Conservation (phyloP, 2,113 vertebrate species). For the Oncorhynchus masou region DNA sequence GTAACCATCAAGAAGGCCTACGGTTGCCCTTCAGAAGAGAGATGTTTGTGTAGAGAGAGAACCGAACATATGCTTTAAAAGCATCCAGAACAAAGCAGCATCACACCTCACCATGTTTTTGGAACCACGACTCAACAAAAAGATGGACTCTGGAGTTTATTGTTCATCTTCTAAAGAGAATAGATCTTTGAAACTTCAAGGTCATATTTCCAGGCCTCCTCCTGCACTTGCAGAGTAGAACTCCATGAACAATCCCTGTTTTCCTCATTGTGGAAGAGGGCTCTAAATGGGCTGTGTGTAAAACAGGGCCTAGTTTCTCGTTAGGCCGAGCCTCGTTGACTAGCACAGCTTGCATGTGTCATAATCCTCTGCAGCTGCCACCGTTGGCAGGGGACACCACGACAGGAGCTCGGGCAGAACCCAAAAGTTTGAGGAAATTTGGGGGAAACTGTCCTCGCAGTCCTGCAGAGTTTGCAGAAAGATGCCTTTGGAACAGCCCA, state of each 20-base stretch:
- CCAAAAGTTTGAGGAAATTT: constrained; percentile 37
- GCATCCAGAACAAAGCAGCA: background rate
- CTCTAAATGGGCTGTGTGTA: constrained; percentile 37
- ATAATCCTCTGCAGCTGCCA: constrained; percentile 65
- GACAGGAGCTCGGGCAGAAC: constrained; percentile 41
- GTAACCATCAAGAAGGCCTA: too few species aligned
- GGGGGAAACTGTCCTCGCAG: constrained; percentile 13
- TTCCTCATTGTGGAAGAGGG: background rate
- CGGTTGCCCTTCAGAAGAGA: too few species aligned
- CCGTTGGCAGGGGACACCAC: constrained; percentile 43
- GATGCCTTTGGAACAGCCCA: constrained; percentile 17
- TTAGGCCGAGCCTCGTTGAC: constrained; percentile 56
- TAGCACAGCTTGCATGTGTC: constrained; percentile 59
- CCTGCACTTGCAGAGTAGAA: background rate
- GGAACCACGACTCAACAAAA: constrained; percentile 1
- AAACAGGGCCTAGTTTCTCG: constrained; percentile 45
- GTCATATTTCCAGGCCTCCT: background rate
- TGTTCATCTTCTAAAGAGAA: background rate
- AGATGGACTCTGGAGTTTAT: background rate
- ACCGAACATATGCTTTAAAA: too few species aligned
- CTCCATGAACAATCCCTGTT: background rate
- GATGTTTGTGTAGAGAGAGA: too few species aligned
- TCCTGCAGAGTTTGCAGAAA: constrained; percentile 27
- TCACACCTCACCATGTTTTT: background rate
- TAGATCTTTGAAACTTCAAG: background rate